phyloP scores from a whole-genome alignment of 2,113 vertebrate genomes.

The Chloropsis hardwickii region DNA sequence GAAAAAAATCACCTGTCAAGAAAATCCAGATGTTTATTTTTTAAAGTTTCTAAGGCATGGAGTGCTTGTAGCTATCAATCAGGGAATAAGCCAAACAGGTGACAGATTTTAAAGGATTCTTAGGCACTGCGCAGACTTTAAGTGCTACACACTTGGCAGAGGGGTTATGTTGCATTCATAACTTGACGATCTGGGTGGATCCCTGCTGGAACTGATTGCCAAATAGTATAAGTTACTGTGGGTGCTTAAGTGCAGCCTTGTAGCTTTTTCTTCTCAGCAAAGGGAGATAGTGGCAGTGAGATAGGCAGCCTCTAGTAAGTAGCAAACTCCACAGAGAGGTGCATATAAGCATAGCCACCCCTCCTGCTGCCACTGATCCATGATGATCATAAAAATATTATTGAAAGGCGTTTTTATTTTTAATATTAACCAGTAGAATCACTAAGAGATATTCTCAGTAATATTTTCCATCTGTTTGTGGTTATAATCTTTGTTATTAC shows the following conservation, averaged over 20 bases:
- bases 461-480: background rate
- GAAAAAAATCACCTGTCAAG: slow-evolving; percentile 21
- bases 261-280: background rate
- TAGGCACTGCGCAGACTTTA: background rate
- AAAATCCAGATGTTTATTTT: slow-evolving; percentile 39
- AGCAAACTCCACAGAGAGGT: background rate
- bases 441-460: background rate
- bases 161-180: background rate
- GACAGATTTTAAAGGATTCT: background rate
- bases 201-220: background rate
- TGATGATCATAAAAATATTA: background rate
- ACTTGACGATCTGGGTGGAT: background rate
- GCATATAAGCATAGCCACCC: background rate
- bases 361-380: background rate
- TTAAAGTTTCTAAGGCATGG: background rate
- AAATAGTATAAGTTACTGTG: background rate
- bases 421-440: background rate
- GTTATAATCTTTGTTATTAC: background rate
- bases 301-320: background rate
- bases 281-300: background rate
- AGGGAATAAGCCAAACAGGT: background rate
- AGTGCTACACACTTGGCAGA: background rate
- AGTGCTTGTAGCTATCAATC: background rate
- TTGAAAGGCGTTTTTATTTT: background rate
- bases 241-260: background rate